These are phyloP conservation scores for Erpornis zantholeuca DNA, from an alignment of 2,113 vertebrate species.

Conservation along the genomic window DNA sequence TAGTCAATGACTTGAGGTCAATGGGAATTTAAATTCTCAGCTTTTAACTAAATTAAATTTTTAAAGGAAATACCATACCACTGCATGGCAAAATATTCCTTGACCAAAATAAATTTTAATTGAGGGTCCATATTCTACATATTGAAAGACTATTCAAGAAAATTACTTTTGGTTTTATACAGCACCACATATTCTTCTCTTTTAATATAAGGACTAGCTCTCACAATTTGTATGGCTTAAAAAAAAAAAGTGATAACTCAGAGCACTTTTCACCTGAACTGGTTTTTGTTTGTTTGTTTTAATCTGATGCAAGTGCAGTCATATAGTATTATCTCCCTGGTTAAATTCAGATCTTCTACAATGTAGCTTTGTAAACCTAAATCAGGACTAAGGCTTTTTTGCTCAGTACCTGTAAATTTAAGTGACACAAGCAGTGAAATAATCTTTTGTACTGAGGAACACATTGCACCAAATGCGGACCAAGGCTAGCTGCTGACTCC, in stretches of 20 bases:
- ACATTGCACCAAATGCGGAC: not conserved
- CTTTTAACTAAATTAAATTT: not conserved
- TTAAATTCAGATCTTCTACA: not conserved
- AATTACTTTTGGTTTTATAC: not conserved
- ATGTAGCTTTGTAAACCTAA: not conserved
- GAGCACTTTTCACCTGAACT: not conserved
- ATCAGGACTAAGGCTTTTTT: not conserved
- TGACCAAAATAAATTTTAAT: not conserved
- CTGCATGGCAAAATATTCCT: not conserved
- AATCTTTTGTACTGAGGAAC: not conserved
- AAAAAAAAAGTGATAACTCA: not conserved
- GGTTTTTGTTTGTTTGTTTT: not conserved
- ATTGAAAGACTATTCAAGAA: not conserved
- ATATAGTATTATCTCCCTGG: not conserved
- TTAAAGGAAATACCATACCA: not conserved
- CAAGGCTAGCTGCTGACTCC: not conserved
- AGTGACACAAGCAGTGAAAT: not conserved
- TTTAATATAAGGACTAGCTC: not conserved
- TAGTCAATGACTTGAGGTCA: not conserved
- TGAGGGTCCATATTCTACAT: not conserved
- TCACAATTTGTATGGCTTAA: not conserved
- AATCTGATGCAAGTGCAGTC: not conserved
- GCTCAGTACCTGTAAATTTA: not conserved
- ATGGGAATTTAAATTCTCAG: not conserved
- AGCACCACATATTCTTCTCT: not conserved